Base-by-base conservation (phyloP, 1,140 invertebrate genomes). In the Archivesica marissinica region DNA sequence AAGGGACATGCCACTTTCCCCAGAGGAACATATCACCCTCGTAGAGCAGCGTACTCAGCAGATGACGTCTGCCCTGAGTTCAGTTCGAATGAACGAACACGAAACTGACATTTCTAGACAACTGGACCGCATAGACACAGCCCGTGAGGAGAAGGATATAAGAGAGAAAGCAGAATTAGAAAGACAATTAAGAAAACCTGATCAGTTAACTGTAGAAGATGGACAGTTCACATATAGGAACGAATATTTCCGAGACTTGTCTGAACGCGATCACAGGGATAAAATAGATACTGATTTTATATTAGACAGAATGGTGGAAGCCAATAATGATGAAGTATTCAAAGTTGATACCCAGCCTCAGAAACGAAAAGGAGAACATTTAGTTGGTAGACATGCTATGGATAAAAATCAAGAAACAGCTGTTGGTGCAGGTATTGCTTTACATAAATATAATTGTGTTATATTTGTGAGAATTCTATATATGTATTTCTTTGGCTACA, bases 171-270 rank as follows among this genome's bases (percentile, higher is more conserved):
- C 54, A 56, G 66, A 81, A 72, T n/a, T 41, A 56, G 23, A 61
- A 35, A 52, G 38, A 39, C 41, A 47, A 17, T 11, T 17, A 6
- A 56, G 47, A 56, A 70, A 54, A 9, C 20, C 41, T 30, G 79
- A 81, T 33, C 25, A 72, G 56, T 41, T 59, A 25, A 77, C 54
- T 28, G 54, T 77, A 3, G 66, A 70, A 25, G 79, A 72, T 59
- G 79, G 79, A 68, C 35, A 68, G 17, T 80, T 66, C 44, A 70
- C 79, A 54, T 81, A 81, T 56, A 70, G 79, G 30, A 81, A 81
- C 59, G 79, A 81, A 52, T 66, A 81, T 72, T 81, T 81, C 47
- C 33, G 79, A 39, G 66, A 81, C 41, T 59, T 81, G n/a, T 81
- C 79, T 23, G 35, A 81, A 13, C 44, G 79, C 3, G 79, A 81